Percentiles rank a stretch among this genome's conserved stretches.
Conservation (phyloP, 2,888 invertebrate species). For the Marronus borbonicus region DNA sequence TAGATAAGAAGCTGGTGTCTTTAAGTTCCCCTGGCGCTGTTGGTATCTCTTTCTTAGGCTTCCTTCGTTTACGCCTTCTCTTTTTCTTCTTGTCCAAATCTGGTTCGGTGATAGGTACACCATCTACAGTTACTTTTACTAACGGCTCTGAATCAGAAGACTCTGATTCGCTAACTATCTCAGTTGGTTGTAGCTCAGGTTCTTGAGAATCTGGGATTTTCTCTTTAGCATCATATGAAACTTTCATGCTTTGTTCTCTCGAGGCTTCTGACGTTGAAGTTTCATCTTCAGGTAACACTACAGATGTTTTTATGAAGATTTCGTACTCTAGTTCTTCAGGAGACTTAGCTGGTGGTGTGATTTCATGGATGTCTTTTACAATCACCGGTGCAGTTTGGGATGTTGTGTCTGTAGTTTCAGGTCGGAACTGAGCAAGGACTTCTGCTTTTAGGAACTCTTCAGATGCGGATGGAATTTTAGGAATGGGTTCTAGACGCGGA, state of each 20-base stretch:
- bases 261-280: constrained; percentile 22
- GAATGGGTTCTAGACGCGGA: constrained; percentile 25
- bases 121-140: constrained; percentile 63
- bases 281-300: constrained; percentile 65
- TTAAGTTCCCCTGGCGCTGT: constrained; percentile 55
- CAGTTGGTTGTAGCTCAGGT: constrained; percentile 6
- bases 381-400: constrained; percentile 66
- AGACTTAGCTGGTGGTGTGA: constrained; percentile 51
- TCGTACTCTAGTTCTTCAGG: constrained; percentile 69
- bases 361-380: constrained; percentile 59
- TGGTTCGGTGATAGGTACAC: constrained; percentile 58
- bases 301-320: constrained; percentile 75
- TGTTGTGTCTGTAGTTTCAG: constrained; percentile 54
- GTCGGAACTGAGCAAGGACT: constrained; percentile 28
- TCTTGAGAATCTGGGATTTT: constrained; percentile 31
- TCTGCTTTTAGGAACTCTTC: constrained; percentile 33
- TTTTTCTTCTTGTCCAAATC: constrained; percentile 48
- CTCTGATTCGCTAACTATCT: constrained; percentile 44
- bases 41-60: constrained; percentile 58
- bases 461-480: constrained; percentile 37
- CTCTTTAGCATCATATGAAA: constrained; percentile 59
- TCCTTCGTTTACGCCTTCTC: constrained; percentile 54
- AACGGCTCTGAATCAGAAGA: constrained; percentile 52
- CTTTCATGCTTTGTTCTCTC: constrained; percentile 59
- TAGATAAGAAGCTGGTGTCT: constrained; percentile 58